These are phyloP conservation scores for Eudasyphora cyanicolor DNA, from an alignment of 2,888 invertebrate genomes.

Conservation along the genomic window DNA sequence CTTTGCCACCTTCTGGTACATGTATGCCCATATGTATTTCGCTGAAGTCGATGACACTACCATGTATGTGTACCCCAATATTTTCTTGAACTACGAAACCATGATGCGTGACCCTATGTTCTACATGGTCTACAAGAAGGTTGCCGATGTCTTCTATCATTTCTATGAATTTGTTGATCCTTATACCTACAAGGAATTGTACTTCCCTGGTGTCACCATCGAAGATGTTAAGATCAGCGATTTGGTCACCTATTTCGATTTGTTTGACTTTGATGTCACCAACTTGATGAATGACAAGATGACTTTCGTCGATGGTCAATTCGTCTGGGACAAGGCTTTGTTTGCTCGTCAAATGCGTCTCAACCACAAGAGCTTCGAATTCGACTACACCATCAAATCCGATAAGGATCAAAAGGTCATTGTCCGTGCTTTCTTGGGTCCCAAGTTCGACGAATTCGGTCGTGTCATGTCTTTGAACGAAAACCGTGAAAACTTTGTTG, in stretches of 20 bases:
- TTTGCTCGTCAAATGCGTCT: slow-evolving; percentile 84
- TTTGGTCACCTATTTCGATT: slow-evolving; percentile 85
- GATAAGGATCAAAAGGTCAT: slow-evolving; percentile 82
- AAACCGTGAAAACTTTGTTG: slow-evolving; percentile 84
- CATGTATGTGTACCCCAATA: slow-evolving; percentile 81
- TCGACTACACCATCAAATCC: slow-evolving; percentile 82
- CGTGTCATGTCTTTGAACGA: slow-evolving; percentile 81
- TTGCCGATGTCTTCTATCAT: slow-evolving; percentile 82
- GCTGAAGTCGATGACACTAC: slow-evolving; percentile 67
- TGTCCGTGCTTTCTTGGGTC: slow-evolving; percentile 85
- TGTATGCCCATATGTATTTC: slow-evolving; percentile 65
- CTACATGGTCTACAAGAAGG: slow-evolving; percentile 85
- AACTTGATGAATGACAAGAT: slow-evolving; percentile 67
- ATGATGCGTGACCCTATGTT: slow-evolving; percentile 87
- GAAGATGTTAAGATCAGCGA: slow-evolving; percentile 83
- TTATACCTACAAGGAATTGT: slow-evolving; percentile 83
- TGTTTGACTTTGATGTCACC: slow-evolving; percentile 83
- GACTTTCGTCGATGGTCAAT: slow-evolving; percentile 62
- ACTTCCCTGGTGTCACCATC: slow-evolving; percentile 84
- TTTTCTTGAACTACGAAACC: slow-evolving; percentile 84
- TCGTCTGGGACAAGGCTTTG: slow-evolving; percentile 75
- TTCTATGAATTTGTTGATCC: slow-evolving; percentile 83
- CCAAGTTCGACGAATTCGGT: slow-evolving; percentile 76
- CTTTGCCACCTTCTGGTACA: slow-evolving; percentile 70
- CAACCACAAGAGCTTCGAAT: slow-evolving; percentile 84